Evolutionary conservation across 2,113 vertebrate species (phyloP).

Genomic region (Pseudopipra pipra): DNA sequence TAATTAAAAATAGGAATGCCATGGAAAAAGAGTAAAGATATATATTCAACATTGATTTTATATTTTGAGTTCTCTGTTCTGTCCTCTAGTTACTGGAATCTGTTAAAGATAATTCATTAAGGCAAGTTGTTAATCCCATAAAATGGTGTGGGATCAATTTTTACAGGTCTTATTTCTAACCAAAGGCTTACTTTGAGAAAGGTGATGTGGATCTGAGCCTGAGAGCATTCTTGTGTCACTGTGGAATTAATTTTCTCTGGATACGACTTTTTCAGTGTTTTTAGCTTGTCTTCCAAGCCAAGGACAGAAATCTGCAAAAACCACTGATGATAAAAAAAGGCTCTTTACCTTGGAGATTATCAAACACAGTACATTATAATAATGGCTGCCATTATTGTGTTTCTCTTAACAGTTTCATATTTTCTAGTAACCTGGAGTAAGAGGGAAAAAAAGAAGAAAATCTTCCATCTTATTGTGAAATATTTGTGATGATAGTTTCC

Average conservation of each 20-base stretch:
- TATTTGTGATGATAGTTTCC: neutral
- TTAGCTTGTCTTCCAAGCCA: neutral
- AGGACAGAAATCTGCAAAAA: neutral
- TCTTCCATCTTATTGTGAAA: slow-evolving; percentile 12
- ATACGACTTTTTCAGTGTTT: neutral
- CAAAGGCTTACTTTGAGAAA: neutral
- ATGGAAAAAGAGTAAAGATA: neutral
- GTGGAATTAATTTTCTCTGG: neutral
- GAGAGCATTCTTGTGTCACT: neutral
- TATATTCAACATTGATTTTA: neutral
- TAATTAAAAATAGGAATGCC: neutral
- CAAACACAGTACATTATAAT: neutral
- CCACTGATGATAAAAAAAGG: neutral
- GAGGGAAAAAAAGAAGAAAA: neutral
- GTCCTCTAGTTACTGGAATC: neutral
- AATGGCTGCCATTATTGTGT: neutral
- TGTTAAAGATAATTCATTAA: neutral
- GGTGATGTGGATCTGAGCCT: neutral
- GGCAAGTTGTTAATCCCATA: neutral
- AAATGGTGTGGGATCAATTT: neutral
- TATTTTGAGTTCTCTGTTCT: neutral
- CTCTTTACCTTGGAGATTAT: neutral
- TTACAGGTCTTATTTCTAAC: neutral
- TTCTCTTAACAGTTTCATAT: neutral
- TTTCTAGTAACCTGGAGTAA: slow-evolving; percentile 11